Evolutionary conservation across 2,113 vertebrate species (phyloP).

Genomic region (Macrotis lagotis): DNA sequence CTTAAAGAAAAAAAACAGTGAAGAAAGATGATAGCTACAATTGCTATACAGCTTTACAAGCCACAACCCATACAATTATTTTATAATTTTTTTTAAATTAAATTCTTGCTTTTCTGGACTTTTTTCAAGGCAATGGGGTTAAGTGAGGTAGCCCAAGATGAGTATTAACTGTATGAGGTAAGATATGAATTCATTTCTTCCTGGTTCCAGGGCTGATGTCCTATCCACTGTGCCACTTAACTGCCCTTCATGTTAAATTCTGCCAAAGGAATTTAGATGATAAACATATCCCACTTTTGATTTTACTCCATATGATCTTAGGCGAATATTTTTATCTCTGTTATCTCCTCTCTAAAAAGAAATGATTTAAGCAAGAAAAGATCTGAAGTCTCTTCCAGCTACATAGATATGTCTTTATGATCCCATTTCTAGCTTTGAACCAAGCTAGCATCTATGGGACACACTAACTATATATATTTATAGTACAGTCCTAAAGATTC

Average conservation of each 20-base stretch:
- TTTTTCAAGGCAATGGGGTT: no score
- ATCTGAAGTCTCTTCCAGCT: background rate
- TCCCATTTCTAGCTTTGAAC: background rate
- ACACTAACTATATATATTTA: background rate
- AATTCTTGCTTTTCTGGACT: no score
- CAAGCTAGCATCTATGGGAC: background rate
- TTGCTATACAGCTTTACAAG: background rate
- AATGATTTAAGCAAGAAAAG: background rate
- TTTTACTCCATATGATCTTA: background rate
- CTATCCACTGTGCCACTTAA: no score
- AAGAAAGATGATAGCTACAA: background rate
- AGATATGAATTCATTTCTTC: no score
- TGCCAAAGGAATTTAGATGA: background rate
- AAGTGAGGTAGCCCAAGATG: no score
- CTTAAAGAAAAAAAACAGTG: background rate
- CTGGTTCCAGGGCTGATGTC: no score
- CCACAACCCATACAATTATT: background rate
- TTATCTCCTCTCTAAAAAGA: background rate
- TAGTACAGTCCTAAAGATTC: background rate
- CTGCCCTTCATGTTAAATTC: background rate
- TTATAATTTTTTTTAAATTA: background rate
- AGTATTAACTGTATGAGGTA: no score
- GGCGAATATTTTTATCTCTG: background rate
- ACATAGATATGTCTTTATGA: background rate
- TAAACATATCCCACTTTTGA: background rate